Evolutionary conservation across 2,113 vertebrate genomes (phyloP).

Genomic region (Strigops habroptila): DNA sequence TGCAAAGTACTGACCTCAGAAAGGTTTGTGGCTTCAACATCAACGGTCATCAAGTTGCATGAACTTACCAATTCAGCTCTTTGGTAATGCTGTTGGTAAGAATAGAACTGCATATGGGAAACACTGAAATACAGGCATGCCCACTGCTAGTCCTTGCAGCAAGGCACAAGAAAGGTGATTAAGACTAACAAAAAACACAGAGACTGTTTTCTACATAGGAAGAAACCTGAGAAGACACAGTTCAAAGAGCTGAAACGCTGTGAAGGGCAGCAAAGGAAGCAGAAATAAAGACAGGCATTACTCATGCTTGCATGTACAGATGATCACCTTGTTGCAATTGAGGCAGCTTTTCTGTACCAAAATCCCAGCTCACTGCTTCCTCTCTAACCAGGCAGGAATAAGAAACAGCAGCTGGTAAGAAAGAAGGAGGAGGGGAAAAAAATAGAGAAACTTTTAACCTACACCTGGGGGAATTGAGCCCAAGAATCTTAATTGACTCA

Average conservation of each 20-base stretch:
- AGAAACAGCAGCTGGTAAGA: not conserved
- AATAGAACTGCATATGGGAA: not conserved
- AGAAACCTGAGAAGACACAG: not conserved
- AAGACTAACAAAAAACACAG: not conserved
- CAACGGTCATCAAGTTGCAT: accelerated
- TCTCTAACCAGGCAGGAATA: not conserved
- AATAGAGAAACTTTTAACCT: not conserved
- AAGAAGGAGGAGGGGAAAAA: accelerated
- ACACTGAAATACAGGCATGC: not conserved
- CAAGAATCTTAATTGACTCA: constrained; percentile 63
- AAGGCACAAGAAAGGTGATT: not conserved
- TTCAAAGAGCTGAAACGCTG: not conserved
- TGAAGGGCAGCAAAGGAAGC: not conserved
- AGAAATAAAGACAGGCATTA: not conserved
- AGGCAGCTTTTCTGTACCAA: not conserved
- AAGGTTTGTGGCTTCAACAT: not conserved
- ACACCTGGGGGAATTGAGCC: not conserved
- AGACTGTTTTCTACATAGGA: not conserved
- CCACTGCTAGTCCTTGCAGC: not conserved
- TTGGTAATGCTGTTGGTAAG: not conserved
- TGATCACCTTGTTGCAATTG: not conserved
- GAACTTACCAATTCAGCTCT: not conserved
- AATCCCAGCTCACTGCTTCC: not conserved
- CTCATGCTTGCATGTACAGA: not conserved
- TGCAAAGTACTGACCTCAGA: not conserved